Evolutionary conservation across 2,113 vertebrate species (phyloP).

Genomic region (Eudyptes chrysolophus): DNA sequence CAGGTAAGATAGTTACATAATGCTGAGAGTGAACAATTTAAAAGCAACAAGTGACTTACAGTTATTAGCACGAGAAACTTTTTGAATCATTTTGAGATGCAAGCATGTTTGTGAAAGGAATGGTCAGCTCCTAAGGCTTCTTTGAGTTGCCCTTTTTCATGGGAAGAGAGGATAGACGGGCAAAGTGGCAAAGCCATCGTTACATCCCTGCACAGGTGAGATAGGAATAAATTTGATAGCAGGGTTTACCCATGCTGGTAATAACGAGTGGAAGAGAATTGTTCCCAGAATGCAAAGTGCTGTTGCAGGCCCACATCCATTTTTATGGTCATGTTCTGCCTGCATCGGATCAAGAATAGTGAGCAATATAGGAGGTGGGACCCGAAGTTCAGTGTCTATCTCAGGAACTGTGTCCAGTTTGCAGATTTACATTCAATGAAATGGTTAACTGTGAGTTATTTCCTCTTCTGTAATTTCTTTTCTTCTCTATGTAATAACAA

Average conservation of each 20-base stretch:
- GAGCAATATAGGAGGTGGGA: neutral
- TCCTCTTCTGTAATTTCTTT: neutral
- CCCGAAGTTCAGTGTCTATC: accelerated
- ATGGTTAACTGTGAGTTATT: neutral
- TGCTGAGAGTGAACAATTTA: neutral
- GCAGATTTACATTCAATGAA: neutral
- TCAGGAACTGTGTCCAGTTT: neutral
- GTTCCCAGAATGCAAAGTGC: neutral
- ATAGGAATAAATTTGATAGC: neutral
- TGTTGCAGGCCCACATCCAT: neutral
- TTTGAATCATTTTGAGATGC: neutral
- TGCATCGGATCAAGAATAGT: neutral
- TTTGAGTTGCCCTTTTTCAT: neutral
- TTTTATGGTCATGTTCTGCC: neutral
- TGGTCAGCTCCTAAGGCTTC: neutral
- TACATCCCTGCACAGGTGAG: neutral
- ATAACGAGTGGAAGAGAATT: neutral
- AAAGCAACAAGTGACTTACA: neutral
- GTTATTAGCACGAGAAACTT: neutral
- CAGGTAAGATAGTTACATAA: neutral
- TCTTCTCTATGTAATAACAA: neutral
- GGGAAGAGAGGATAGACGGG: neutral
- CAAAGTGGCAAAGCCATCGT: neutral
- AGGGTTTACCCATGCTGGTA: neutral
- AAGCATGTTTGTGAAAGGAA: neutral